These are phyloP conservation scores for Rhopalosiphum maidis DNA, from an alignment of 1,140 invertebrate species.

Conservation along the genomic window DNA sequence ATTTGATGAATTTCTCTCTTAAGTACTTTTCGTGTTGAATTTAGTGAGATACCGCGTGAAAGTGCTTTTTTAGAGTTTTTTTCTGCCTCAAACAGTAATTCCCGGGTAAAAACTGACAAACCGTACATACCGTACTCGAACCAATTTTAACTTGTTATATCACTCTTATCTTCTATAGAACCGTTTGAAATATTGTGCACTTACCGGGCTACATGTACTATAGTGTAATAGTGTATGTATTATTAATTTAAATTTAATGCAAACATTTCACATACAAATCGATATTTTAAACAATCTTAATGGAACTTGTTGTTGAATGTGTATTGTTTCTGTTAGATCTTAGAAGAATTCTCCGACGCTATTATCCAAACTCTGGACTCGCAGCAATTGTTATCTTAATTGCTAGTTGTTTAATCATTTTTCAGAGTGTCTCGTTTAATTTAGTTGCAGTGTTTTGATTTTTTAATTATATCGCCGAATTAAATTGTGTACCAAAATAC, in stretches of 20 bases:
- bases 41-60: neutral
- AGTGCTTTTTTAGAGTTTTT: neutral
- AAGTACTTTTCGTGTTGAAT: neutral
- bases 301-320: neutral
- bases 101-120: neutral
- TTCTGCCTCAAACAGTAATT: neutral
- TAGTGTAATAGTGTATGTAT: no score
- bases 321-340: neutral
- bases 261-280: no score
- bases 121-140: neutral
- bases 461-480: neutral
- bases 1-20: neutral
- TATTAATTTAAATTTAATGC: no score
- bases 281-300: no score
- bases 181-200: neutral
- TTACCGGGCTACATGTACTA: neutral
- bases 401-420: neutral
- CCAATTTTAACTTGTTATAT: neutral
- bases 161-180: neutral
- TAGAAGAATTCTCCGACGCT: neutral
- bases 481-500: neutral
- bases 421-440: neutral
- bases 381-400: neutral
- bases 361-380: neutral
- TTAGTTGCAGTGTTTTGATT: neutral